Evolutionary conservation across 2,113 vertebrate species (phyloP).

Genomic region (Ceyx melanurus): DNA sequence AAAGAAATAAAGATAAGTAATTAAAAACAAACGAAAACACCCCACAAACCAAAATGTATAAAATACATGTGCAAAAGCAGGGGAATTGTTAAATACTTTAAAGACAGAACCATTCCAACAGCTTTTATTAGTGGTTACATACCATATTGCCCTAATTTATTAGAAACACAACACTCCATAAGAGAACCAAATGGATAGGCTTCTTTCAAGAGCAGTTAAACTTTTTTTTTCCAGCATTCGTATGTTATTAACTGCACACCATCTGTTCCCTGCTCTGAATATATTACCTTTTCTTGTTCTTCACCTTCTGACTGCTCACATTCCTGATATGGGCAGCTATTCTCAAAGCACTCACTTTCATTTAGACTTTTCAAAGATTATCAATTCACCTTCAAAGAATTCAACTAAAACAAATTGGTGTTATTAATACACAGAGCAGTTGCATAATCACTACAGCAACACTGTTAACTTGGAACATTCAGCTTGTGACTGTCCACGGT

Average conservation of each 20-base stretch:
- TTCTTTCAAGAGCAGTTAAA: background rate
- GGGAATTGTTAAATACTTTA: background rate
- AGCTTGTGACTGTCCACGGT: background rate
- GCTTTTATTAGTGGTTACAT: background rate
- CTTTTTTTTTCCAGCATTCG: background rate
- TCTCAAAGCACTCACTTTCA: background rate
- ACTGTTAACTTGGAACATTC: background rate
- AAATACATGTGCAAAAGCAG: background rate
- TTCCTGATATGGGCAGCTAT: background rate
- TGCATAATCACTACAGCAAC: background rate
- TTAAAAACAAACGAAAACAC: background rate
- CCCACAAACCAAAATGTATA: background rate
- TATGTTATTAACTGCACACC: background rate
- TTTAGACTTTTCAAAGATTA: background rate
- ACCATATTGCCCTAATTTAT: background rate
- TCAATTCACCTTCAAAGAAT: background rate
- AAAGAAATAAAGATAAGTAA: background rate
- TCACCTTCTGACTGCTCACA: background rate
- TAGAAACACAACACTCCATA: background rate
- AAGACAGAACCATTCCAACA: background rate
- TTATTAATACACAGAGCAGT: background rate
- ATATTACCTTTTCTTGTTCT: background rate
- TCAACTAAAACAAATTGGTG: background rate
- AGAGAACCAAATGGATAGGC: background rate
- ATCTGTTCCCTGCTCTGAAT: background rate